Conservation (phyloP, 2,113 vertebrate species). For the Candoia aspera region DNA sequence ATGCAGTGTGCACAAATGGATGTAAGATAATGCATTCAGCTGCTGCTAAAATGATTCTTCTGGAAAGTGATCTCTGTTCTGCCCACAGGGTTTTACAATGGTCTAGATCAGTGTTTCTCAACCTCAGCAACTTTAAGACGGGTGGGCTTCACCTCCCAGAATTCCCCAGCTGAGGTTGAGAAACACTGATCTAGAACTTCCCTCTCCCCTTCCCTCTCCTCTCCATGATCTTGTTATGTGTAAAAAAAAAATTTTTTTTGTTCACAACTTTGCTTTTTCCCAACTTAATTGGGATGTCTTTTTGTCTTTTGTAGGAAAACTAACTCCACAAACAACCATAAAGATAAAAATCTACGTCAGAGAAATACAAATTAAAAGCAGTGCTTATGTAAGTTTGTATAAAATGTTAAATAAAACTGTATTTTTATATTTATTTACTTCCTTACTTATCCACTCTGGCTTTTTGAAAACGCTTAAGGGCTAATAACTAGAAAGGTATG, state of each 20-base stretch:
- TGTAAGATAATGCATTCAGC: not conserved
- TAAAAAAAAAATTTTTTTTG: not conserved
- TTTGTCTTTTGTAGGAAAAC: slow-evolving; percentile 85
- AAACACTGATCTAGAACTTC: not conserved
- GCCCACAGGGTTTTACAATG: not conserved
- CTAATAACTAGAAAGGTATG: not conserved
- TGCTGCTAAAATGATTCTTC: not conserved
- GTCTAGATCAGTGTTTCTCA: not conserved
- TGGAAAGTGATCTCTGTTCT: not conserved
- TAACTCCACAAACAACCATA: slow-evolving; percentile 99
- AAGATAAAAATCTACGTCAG: slow-evolving; percentile 99
- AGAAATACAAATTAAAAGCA: slow-evolving; percentile 93
- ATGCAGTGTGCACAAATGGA: not conserved
- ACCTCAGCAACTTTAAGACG: not conserved
- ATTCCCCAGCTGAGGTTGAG: not conserved
- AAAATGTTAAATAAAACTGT: not conserved
- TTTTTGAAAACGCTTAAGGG: not conserved
- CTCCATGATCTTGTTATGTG: too few relatives aligned
- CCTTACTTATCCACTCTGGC: not conserved
- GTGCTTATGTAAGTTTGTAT: slow-evolving; percentile 74
- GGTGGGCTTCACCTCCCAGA: not conserved
- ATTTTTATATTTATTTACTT: not conserved
- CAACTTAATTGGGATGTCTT: slow-evolving; percentile 34
- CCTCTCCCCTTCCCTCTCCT: not conserved
- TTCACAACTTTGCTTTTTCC: not conserved